Base-by-base conservation (phyloP, 2,797 vertebrate genomes). In the Orientallactaga sibirica region DNA sequence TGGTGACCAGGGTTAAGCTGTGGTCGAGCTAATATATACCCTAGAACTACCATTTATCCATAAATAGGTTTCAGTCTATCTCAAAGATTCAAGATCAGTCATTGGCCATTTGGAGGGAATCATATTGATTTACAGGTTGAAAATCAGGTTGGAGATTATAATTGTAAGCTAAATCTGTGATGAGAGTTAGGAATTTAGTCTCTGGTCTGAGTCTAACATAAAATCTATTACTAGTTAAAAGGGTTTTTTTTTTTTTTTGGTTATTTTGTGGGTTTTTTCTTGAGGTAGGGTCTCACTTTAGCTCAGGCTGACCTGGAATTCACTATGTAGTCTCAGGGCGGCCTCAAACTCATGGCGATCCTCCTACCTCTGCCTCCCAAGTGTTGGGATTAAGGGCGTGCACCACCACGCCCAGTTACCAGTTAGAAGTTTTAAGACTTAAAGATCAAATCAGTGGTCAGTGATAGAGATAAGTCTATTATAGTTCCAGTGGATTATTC, bases 61-160 rank as follows among this genome's bases (percentile, higher is more conserved):
- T 64, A 93, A 24, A 62, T 64, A 85, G 3, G 16, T 1, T 80
- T 92, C 58, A 89, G 8, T 84, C 9, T 81, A 14, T 61, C 19
- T 74, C 68, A 93, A 58, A 92, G 58, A 83, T 68, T 86, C 5
- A 52, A 64, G 7, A 61, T 92, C 61, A 88, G 25, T 75, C 70
- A 80, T 89, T 86, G 88, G 76, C 16, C 61, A 88, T 86, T 94
- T 86, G 55, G n/a, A 5, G 15, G 11, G 41, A 4, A 48, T 66
- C 15, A 66, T 37, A 95, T 91, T 96, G 74, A 93, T 74, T 95
- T 92, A 90, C 43, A 89, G n/a, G 16, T n/a, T 78, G 19, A 84
- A 95, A 96, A 12, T 95, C 52, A 81, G 7, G n/a, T 81, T 94
- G 15, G 27, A 81, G 58, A n/a, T 85, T 94, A 84, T 20, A 33